Conservation (phyloP, 2,888 invertebrate genomes). For the Drosophila atripex region DNA sequence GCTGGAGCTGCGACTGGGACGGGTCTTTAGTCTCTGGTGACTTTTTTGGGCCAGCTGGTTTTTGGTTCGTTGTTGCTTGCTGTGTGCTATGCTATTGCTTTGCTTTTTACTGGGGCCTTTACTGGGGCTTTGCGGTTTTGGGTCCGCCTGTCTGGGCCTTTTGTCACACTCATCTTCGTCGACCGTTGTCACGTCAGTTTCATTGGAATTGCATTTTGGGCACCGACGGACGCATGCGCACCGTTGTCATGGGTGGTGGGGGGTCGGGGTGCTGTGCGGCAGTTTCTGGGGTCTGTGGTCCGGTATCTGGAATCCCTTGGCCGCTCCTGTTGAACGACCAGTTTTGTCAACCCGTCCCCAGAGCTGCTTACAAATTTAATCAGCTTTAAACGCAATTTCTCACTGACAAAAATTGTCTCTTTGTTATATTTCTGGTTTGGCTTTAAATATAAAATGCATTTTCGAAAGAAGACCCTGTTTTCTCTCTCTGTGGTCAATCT, state of each 20-base stretch:
- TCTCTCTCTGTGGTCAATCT: slow-evolving; percentile 13
- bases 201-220: slow-evolving; percentile 74
- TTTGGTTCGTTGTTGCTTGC: slow-evolving; percentile 7
- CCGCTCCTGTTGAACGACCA: slow-evolving; percentile 50
- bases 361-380: slow-evolving; percentile 78
- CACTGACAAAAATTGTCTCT: background rate
- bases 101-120: slow-evolving; percentile 10
- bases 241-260: slow-evolving; percentile 22
- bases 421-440: no score
- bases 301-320: slow-evolving; percentile 4
- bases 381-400: slow-evolving; percentile 60
- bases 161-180: slow-evolving; percentile 77
- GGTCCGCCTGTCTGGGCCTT: slow-evolving; percentile 45
- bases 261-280: slow-evolving; percentile 6
- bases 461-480: background rate
- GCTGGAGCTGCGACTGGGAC: slow-evolving; percentile 23
- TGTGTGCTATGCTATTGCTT: slow-evolving; percentile 4
- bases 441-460: background rate
- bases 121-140: slow-evolving; percentile 55
- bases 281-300: slow-evolving; percentile 8
- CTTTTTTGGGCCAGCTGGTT: slow-evolving; percentile 27
- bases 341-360: slow-evolving; percentile 71
- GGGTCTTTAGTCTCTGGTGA: slow-evolving; percentile 23
- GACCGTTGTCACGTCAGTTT: slow-evolving; percentile 73
- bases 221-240: slow-evolving; percentile 65